Percentiles rank a stretch among this genome's conserved stretches.
Conservation (phyloP, 2,797 vertebrate species). For the Sparidentex hasta region DNA sequence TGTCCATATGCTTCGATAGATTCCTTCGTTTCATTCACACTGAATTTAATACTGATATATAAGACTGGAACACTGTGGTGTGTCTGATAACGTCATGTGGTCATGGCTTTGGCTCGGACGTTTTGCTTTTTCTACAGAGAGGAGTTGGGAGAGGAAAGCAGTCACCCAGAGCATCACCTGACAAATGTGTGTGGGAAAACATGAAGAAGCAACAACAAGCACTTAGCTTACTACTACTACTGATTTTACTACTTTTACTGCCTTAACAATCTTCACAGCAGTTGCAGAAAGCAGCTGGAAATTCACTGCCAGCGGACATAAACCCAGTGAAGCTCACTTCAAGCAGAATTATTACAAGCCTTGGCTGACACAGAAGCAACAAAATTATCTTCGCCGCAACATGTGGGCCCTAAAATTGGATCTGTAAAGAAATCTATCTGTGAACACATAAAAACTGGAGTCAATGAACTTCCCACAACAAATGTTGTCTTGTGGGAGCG, state of each 20-base stretch:
- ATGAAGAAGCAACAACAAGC: not conserved
- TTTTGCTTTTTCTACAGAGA: not conserved
- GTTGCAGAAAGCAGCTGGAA: slow-evolving; percentile 30
- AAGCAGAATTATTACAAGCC: slow-evolving; percentile 36
- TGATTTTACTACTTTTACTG: slow-evolving; percentile 6
- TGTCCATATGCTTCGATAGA: not conserved
- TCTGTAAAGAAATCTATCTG: not conserved
- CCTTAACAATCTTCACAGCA: slow-evolving; percentile 10
- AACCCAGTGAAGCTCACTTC: slow-evolving; percentile 25
- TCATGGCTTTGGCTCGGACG: not conserved
- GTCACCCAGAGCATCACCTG: not conserved
- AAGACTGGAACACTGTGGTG: not conserved
- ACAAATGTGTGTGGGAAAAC: slow-evolving; percentile 1
- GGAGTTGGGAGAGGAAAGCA: not conserved
- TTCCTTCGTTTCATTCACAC: not conserved
- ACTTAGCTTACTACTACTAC: not conserved
- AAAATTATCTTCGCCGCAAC: slow-evolving; percentile 17
- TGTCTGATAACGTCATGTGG: not conserved
- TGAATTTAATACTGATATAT: not conserved
- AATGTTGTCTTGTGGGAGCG: not conserved
- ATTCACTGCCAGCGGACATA: slow-evolving; percentile 1
- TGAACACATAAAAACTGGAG: slow-evolving; percentile 4
- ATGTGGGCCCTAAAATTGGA: slow-evolving; percentile 27
- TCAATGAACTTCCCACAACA: not conserved
- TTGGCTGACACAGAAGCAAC: slow-evolving; percentile 16